A percentile compares a stretch with the other conserved stretches of the same genome.
phyloP scores from a whole-genome alignment of 2,113 vertebrate species.

The Nyctereutes procyonoides region DNA sequence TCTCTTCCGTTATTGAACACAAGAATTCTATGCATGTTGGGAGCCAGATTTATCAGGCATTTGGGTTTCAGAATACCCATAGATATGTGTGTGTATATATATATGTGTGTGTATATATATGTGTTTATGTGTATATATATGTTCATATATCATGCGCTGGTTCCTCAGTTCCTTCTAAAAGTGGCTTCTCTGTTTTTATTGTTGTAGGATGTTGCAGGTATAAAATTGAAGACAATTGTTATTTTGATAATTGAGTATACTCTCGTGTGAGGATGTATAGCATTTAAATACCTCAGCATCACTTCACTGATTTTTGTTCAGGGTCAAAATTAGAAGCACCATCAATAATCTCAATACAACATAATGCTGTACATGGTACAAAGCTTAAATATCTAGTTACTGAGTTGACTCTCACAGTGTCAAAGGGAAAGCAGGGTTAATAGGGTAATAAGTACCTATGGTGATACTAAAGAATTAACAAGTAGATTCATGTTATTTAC shows the following conservation, averaged over 20 bases:
- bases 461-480: not conserved
- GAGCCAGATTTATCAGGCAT: not conserved
- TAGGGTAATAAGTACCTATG: constrained; percentile 2
- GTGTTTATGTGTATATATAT: no score
- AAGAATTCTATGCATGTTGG: not conserved
- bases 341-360: constrained; percentile 46
- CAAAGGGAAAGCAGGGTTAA: constrained; percentile 54
- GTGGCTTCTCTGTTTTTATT: not conserved
- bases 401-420: constrained; percentile 4
- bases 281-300: constrained; percentile 52
- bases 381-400: constrained; percentile 74
- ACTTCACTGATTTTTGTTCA: constrained; percentile 30
- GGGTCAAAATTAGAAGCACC: constrained; percentile 58
- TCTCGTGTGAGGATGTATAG: not conserved
- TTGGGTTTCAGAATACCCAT: not conserved
- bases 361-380: constrained; percentile 6
- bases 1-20: not conserved
- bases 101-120: no score
- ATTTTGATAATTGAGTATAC: not conserved
- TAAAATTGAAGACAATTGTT: constrained; percentile 33
- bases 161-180: constrained; percentile 5
- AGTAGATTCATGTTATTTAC: not conserved
- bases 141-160: not conserved
- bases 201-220: not conserved
- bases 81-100: no score